Evolutionary conservation across 2,797 vertebrate species (phyloP), one percentile per base, ranked within the genome.

Genomic region (Arvicola amphibius): DNA sequence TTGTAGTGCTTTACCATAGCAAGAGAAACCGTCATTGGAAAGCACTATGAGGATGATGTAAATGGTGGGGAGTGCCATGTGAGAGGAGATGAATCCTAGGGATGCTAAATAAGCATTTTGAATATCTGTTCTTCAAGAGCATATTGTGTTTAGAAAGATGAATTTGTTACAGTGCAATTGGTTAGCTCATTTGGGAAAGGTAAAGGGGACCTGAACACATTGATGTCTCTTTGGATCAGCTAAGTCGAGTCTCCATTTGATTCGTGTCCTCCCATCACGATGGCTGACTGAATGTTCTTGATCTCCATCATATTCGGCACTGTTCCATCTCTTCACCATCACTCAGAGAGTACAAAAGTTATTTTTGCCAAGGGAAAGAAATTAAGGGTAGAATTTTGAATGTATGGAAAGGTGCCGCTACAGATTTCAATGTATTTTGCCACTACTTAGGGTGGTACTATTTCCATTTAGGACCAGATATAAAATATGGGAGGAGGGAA

Each of bases 191-290:
- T 27, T 73, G 14, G 84, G 27, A 46, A 48, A 84, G 25, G 63
- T 46, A 67, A 40, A 91, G n/a, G 25, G 5, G 17, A 34, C 37
- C 48, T 76, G 29, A n/a, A 79, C 34, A 40, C 16, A 0, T 25
- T 48, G 59, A 48, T 11, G 1, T 32, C 32, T 67, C 53, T 79
- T 91, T 81, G 34, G 25, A 6, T 92, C 79, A 37, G 34, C 27
- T 27, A 85, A 92, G 34, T 56, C 59, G 21, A 67, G 85, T 40
- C 67, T 91, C 46, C 63, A 83, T 94, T 90, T 91, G 90, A 79
- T 14, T 4, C 25, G 3, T 8, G n/a, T 40, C 23, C 14, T 25
- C 43, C 56, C 46, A 40, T 48, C 4, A 6, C 32, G 56, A 84
- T 10, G n/a, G 23, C 40, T 88, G 59, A 56, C 61, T 63, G 74